Evolutionary conservation across 2,888 invertebrate species (phyloP).

Genomic region (Nymphalis c-album): DNA sequence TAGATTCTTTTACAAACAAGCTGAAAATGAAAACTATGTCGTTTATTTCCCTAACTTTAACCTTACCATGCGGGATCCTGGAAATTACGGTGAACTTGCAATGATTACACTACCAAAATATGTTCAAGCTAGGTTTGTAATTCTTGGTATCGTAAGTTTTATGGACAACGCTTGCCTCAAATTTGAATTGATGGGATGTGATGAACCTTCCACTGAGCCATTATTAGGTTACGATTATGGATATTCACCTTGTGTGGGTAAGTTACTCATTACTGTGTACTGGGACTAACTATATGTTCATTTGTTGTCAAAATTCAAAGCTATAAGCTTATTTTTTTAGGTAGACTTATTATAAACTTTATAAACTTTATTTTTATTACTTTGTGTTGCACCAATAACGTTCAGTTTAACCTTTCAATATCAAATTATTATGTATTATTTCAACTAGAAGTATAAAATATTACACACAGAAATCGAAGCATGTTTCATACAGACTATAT

Average conservation of each 20-base stretch:
- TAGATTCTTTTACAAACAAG: slow-evolving; percentile 97
- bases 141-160: slow-evolving; percentile 96
- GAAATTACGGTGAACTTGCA: slow-evolving; percentile 96
- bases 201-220: slow-evolving; percentile 90
- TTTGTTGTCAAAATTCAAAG: too few relatives aligned
- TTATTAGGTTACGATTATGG: slow-evolving; percentile 96
- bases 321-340: too few relatives aligned
- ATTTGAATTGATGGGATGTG: slow-evolving; percentile 97
- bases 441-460: too few relatives aligned
- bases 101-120: slow-evolving; percentile 97
- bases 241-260: slow-evolving; percentile 94
- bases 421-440: too few relatives aligned
- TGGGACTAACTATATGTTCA: too few relatives aligned
- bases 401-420: too few relatives aligned
- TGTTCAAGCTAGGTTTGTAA: slow-evolving; percentile 95
- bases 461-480: too few relatives aligned
- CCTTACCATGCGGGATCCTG: slow-evolving; percentile 96
- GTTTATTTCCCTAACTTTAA: slow-evolving; percentile 98
- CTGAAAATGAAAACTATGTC: slow-evolving; percentile 96
- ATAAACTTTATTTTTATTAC: too few relatives aligned
- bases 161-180: slow-evolving; percentile 98
- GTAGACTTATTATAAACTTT: too few relatives aligned
- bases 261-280: slow-evolving; percentile 44
- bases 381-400: too few relatives aligned
- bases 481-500: too few relatives aligned